Conservation (phyloP, 2,797 vertebrate genomes). For the Kryptopterus vitreolus region DNA sequence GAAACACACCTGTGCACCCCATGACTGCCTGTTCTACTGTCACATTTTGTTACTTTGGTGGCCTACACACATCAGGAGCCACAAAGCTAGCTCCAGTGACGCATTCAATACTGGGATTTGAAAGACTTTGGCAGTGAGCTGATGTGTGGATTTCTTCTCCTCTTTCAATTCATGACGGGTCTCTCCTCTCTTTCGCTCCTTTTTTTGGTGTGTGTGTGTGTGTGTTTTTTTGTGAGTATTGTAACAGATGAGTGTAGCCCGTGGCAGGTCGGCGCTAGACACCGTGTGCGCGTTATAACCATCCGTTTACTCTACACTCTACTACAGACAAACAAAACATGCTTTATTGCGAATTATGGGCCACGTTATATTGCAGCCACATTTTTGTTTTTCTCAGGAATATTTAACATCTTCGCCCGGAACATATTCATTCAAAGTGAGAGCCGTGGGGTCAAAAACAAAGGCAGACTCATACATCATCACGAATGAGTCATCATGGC, state of each 20-base stretch:
- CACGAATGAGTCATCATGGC: not conserved
- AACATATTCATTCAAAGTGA: not conserved
- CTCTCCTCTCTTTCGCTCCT: not conserved
- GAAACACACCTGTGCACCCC: conserved; percentile 53
- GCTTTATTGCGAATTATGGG: not conserved
- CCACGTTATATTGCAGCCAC: not conserved
- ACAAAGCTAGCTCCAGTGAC: conserved; percentile 22
- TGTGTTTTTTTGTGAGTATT: conserved; percentile 17
- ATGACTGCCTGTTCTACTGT: conserved; percentile 37
- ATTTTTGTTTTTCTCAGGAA: no score
- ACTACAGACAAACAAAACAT: conserved; percentile 9
- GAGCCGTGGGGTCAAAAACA: not conserved
- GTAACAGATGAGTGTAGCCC: conserved; percentile 31
- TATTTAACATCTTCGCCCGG: no score
- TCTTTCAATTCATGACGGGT: not conserved
- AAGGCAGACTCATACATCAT: conserved; percentile 13
- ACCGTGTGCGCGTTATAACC: not conserved
- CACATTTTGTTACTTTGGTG: conserved; percentile 44
- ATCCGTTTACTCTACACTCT: conserved; percentile 11
- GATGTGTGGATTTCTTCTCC: conserved; percentile 3
- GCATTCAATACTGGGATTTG: not conserved
- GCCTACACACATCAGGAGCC: conserved; percentile 27
- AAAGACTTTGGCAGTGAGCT: conserved; percentile 13
- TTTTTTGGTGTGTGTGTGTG: no score
- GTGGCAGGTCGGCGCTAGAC: conserved; percentile 5